Percentiles rank a stretch among this genome's conserved stretches.
Conservation (phyloP, 2,113 vertebrate species). For the Jaculus jaculus region DNA sequence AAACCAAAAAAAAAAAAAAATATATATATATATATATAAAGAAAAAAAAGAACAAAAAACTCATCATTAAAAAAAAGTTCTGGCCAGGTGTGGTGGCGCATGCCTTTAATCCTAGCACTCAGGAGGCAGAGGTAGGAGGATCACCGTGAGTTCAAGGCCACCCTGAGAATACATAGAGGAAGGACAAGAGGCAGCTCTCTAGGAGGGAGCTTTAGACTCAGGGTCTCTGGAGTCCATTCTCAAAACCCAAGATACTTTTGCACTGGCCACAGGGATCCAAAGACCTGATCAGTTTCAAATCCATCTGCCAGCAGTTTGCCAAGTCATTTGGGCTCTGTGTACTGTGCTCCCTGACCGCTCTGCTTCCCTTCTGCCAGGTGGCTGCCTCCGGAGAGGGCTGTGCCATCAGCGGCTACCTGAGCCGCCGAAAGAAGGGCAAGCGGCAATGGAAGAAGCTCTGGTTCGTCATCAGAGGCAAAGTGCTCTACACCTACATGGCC, state of each 20-base stretch:
- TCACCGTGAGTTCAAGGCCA: no score
- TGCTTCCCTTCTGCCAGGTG: conserved; percentile 85
- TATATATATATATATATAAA: no score
- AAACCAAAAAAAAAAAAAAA: no score
- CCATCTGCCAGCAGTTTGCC: accelerated
- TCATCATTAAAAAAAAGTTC: background rate
- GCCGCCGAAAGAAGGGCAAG: conserved; percentile 94
- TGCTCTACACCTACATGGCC: conserved; percentile 95
- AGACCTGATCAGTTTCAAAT: background rate
- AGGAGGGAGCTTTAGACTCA: background rate
- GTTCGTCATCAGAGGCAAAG: conserved; percentile 99
- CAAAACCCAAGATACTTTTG: background rate
- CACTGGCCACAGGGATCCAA: background rate
- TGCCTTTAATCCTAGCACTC: no score
- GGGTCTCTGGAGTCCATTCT: background rate
- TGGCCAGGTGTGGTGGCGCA: no score
- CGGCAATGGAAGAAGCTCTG: conserved; percentile 97
- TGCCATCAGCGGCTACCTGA: conserved; percentile 92
- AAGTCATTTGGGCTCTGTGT: background rate
- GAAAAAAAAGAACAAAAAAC: no score
- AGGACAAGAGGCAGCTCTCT: conserved; percentile 24
- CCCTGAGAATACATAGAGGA: no score
- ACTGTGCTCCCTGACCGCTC: background rate
- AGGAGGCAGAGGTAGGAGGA: no score
- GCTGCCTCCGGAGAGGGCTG: conserved; percentile 91